Conservation (phyloP, 2,888 invertebrate species). For the Pyrochroa serraticornis region DNA sequence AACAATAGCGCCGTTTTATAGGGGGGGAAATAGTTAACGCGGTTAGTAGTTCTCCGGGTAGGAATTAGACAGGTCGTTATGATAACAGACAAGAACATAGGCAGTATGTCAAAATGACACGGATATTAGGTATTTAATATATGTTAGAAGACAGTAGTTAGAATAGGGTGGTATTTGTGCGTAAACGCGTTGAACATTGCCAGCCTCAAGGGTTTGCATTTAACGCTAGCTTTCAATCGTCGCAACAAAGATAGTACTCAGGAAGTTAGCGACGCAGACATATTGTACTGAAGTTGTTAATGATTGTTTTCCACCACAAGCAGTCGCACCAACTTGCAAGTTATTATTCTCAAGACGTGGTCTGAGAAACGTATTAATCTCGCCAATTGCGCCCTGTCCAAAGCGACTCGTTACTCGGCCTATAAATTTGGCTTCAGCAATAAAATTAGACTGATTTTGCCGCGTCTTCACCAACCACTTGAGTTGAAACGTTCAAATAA, state of each 20-base stretch:
- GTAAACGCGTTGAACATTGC: constrained; percentile 23
- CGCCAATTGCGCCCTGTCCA: constrained; percentile 26
- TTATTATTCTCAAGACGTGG: constrained; percentile 42
- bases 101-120: constrained; percentile 26
- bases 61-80: constrained; percentile 31
- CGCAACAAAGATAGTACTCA: constrained; percentile 39
- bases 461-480: neutral
- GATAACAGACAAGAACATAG: constrained; percentile 29
- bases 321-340: constrained; percentile 40
- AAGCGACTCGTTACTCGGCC: constrained; percentile 1
- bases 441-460: constrained; percentile 4
- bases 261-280: constrained; percentile 46
- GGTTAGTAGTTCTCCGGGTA: constrained; percentile 19
- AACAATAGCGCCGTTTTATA: no score
- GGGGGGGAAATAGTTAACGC: constrained; percentile 20
- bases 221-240: constrained; percentile 38
- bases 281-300: constrained; percentile 47
- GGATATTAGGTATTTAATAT: constrained; percentile 34
- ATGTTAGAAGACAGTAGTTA: constrained; percentile 17
- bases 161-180: constrained; percentile 24
- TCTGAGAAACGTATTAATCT: constrained; percentile 32
- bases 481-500: constrained; percentile 2
- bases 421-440: neutral
- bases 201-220: constrained; percentile 30
- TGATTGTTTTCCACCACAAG: constrained; percentile 46